Base-by-base conservation (phyloP, 1,140 invertebrate genomes). In the Paracyclopina nana region DNA sequence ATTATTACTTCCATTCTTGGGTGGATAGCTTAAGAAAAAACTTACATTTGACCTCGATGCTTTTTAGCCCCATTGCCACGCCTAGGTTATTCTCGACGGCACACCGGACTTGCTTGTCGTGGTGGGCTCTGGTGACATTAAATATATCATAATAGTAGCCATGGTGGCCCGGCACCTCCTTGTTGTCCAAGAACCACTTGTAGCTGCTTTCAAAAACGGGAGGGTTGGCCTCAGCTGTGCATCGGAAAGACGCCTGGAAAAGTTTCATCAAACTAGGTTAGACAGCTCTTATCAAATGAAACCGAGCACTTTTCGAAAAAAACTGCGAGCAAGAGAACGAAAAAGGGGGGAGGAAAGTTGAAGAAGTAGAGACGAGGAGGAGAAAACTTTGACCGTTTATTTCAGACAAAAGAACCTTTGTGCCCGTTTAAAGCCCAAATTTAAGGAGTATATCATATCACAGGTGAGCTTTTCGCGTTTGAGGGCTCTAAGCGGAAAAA, bases 71-170 rank as follows among this genome's bases (percentile, higher is more conserved):
- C 27, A 29, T 28, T 4, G 45, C 45, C 12, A 16, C 30, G n/a
- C 45, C 45, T 16, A 48, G 27, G n/a, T 48, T 28, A 14, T 48
- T 48, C 27, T 48, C 25, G n/a, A 48, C 45, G 2, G 45, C 18
- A 20, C 45, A 48, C 22, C 30, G 27, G 45, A 48, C 30, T 27
- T 48, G 45, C n/a, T 48, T 26, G 45, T 48, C 28, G 45, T 48
- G 20, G 25, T 26, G 22, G 25, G n/a, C 11, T 16, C 28, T 22
- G 25, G 20, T 48, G 25, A 48, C 45, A 14, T 48, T 48, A 14
- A 28, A 29, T 26, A 48, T 48, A n/a, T 48, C 45, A 28, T 48
- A 48, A 22, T 48, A 48, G 45, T 26, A 48, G 27, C 45, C 45
- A 14, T 4, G 16, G 6, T 48, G 45, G 25, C 45, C 25, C 22